Evolutionary conservation across 2,888 invertebrate species (phyloP).

Genomic region (Malthinus seriepunctatus): DNA sequence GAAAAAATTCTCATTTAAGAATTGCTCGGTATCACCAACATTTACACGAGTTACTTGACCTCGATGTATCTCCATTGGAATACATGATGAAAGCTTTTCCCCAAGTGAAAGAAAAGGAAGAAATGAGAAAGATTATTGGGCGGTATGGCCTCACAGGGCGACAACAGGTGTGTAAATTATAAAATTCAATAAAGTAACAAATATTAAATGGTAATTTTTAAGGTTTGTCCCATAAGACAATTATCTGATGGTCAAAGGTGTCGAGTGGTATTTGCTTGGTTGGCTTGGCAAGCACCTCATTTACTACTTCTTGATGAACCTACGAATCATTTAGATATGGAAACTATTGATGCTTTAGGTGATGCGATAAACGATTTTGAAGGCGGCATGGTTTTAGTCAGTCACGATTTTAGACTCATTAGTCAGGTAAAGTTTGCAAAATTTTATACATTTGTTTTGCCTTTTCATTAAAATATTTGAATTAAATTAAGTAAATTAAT

Average conservation of each 20-base stretch:
- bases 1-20: slow-evolving; percentile 96
- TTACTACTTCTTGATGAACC: slow-evolving; percentile 83
- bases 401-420: slow-evolving; percentile 99
- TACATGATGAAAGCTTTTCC: slow-evolving; percentile 99
- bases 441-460: no score
- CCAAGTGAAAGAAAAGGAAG: slow-evolving; percentile 95
- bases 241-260: slow-evolving; percentile 98
- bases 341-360: slow-evolving; percentile 96
- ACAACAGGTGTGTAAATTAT: slow-evolving; percentile 72
- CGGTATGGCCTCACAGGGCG: slow-evolving; percentile 96
- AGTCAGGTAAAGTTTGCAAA: slow-evolving; percentile 81
- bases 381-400: slow-evolving; percentile 98
- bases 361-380: slow-evolving; percentile 98
- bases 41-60: slow-evolving; percentile 92
- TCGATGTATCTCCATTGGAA: slow-evolving; percentile 93
- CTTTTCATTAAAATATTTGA: no score
- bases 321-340: slow-evolving; percentile 96
- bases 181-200: neutral
- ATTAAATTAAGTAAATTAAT: slow-evolving; percentile 5
- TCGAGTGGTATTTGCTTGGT: slow-evolving; percentile 97
- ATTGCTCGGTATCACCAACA: slow-evolving; percentile 99
- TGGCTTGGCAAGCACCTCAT: slow-evolving; percentile 97
- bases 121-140: slow-evolving; percentile 99
- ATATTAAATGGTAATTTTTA: slow-evolving; percentile 14
- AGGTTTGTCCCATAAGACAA: slow-evolving; percentile 93